These are phyloP conservation scores for Drosophila erecta DNA, from an alignment of 1,140 invertebrate genomes.

Conservation along the genomic window DNA sequence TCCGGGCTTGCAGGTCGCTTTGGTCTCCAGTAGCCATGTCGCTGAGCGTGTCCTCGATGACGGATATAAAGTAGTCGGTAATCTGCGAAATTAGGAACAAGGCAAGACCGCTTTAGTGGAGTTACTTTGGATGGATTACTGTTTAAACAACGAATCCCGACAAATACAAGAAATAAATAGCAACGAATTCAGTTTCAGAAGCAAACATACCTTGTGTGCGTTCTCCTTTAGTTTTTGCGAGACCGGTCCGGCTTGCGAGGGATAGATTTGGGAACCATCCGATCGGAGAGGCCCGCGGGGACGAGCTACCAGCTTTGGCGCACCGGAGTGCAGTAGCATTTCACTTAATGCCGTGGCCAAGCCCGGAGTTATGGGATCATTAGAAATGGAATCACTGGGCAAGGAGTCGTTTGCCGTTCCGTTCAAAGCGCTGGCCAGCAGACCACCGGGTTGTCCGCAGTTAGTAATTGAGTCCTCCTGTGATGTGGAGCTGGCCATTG, in stretches of 20 bases:
- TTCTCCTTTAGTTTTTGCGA: conserved; percentile 84
- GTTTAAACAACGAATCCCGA: too few relatives aligned
- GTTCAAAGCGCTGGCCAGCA: conserved; percentile 59
- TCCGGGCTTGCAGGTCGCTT: conserved; percentile 86
- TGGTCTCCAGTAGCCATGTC: conserved; percentile 85
- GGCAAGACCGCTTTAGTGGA: too few relatives aligned
- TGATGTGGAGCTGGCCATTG: conserved; percentile 2
- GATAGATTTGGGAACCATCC: conserved; percentile 79
- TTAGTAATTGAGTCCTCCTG: neutral
- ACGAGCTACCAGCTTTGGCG: conserved; percentile 84
- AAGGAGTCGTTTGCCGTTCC: conserved; percentile 43
- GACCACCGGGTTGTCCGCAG: conserved; percentile 14
- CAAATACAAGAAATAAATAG: too few relatives aligned
- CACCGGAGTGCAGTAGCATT: conserved; percentile 71
- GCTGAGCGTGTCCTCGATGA: conserved; percentile 86
- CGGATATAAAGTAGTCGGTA: conserved; percentile 86
- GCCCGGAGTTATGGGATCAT: conserved; percentile 65
- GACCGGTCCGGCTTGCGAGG: conserved; percentile 84
- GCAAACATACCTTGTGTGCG: conserved; percentile 84
- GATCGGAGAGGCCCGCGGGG: conserved; percentile 83
- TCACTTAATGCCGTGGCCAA: conserved; percentile 79
- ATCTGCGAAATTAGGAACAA: conserved; percentile 60
- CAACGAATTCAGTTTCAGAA: neutral
- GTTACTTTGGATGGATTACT: too few relatives aligned
- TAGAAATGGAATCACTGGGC: conserved; percentile 22